Conservation (phyloP, 2,888 invertebrate genomes). For the Alviniconcha strummeri region DNA sequence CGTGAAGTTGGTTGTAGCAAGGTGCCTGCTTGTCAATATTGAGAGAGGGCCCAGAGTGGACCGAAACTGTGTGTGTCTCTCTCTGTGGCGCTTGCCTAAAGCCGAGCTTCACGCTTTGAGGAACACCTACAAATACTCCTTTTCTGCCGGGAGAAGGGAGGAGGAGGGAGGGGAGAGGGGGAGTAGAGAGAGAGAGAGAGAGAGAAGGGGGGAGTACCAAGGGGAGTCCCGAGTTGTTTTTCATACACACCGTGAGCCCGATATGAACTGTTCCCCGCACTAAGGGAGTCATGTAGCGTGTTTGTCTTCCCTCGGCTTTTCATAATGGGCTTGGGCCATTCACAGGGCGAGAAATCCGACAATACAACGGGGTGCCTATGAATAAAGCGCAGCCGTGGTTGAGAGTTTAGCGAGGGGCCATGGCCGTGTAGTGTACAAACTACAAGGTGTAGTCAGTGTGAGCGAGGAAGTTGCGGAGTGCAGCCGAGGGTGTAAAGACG, state of each 20-base stretch:
- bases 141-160: neutral
- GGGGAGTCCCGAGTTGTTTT: conserved; percentile 11
- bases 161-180: neutral
- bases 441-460: neutral
- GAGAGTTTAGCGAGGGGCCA: conserved; percentile 11
- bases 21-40: conserved; percentile 22
- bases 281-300: conserved; percentile 24
- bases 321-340: conserved; percentile 25
- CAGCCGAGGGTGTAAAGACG: conserved; percentile 19
- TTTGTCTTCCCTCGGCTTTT: conserved; percentile 25
- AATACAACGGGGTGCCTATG: conserved; percentile 26
- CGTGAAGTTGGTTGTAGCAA: neutral
- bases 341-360: conserved; percentile 29
- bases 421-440: conserved; percentile 20
- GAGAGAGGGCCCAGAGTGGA: conserved; percentile 20
- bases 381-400: neutral
- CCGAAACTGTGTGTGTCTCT: conserved; percentile 15
- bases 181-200: neutral
- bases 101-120: conserved; percentile 28
- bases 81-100: conserved; percentile 19
- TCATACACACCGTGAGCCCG: conserved; percentile 16
- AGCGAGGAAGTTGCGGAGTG: conserved; percentile 26
- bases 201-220: neutral
- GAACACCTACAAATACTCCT: conserved; percentile 21
- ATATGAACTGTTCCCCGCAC: conserved; percentile 17